Evolutionary conservation across 1,140 invertebrate species (phyloP).

Genomic region (Artemia franciscana): DNA sequence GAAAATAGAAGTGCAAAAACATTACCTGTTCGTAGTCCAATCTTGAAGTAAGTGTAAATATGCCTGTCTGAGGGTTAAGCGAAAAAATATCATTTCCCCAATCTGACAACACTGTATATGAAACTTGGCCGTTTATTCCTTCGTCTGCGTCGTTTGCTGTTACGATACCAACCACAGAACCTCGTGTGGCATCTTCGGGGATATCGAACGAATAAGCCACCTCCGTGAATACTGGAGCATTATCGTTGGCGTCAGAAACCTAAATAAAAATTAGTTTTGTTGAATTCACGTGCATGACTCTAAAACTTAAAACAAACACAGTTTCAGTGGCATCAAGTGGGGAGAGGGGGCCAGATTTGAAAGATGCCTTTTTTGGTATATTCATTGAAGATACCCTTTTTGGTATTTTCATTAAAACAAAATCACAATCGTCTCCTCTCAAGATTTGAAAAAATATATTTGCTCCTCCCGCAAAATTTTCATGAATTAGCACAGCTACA

Average conservation of each 20-base stretch:
- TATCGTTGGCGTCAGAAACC: conserved; percentile 83
- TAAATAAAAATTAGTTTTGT: conserved; percentile 21
- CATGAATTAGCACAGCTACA: too few relatives aligned
- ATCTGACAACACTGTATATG: conserved; percentile 66
- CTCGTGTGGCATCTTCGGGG: conserved; percentile 52
- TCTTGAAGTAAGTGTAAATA: conserved; percentile 62
- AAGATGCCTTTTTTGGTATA: too few relatives aligned
- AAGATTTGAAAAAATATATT: too few relatives aligned
- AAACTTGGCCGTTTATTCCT: conserved; percentile 62
- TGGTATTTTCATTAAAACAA: too few relatives aligned
- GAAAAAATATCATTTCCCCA: conserved; percentile 87
- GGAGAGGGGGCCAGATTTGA: too few relatives aligned
- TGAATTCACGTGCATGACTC: not conserved
- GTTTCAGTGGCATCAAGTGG: too few relatives aligned
- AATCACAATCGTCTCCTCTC: too few relatives aligned
- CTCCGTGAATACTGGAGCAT: conserved; percentile 63
- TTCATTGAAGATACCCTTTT: too few relatives aligned
- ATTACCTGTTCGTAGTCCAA: conserved; percentile 79
- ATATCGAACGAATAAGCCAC: conserved; percentile 70
- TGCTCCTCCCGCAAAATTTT: too few relatives aligned
- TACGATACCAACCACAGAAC: conserved; percentile 53
- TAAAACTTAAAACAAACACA: not conserved
- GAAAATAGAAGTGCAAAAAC: too few relatives aligned
- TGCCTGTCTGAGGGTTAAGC: conserved; percentile 63
- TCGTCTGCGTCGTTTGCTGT: conserved; percentile 56